Evolutionary conservation across 1,140 invertebrate species (phyloP).

Genomic region (Ditylenchus dipsaci): DNA sequence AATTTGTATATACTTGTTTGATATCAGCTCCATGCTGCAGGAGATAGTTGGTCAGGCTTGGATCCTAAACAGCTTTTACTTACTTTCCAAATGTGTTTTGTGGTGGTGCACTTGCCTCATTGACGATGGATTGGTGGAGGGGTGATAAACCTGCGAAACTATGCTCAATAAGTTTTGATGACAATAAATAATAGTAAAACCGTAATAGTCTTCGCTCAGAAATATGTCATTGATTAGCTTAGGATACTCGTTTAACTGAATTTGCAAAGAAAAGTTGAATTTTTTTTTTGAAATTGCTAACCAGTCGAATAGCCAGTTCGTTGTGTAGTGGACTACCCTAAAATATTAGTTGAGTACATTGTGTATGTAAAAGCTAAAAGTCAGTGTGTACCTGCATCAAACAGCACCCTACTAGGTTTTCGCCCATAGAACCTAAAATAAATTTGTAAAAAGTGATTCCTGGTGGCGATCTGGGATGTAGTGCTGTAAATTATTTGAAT

Average conservation of each 20-base stretch:
- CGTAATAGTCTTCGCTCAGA: slow-evolving; percentile 91
- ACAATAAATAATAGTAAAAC: slow-evolving; percentile 62
- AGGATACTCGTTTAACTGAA: slow-evolving; percentile 72
- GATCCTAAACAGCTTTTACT: slow-evolving; percentile 65
- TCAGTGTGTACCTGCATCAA: slow-evolving; percentile 67
- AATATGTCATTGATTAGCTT: slow-evolving; percentile 93
- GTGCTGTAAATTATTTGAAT: too few species aligned
- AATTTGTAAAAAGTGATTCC: too few species aligned
- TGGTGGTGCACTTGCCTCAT: slow-evolving; percentile 70
- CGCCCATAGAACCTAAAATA: slow-evolving; percentile 77
- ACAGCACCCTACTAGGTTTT: slow-evolving; percentile 87
- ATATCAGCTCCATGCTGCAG: slow-evolving; percentile 74
- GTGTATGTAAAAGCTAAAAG: background rate
- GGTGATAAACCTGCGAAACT: slow-evolving; percentile 58
- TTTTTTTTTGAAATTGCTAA: slow-evolving; percentile 87
- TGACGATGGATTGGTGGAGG: slow-evolving; percentile 92
- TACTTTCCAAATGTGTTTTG: background rate
- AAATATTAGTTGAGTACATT: background rate
- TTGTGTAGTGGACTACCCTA: slow-evolving; percentile 78
- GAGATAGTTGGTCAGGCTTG: slow-evolving; percentile 89
- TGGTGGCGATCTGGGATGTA: too few species aligned
- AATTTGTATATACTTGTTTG: background rate
- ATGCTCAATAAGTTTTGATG: background rate
- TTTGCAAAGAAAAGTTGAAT: slow-evolving; percentile 89
- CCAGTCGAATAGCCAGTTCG: slow-evolving; percentile 82